Evolutionary conservation across 2,113 vertebrate genomes (phyloP).

Genomic region (Limanda limanda): DNA sequence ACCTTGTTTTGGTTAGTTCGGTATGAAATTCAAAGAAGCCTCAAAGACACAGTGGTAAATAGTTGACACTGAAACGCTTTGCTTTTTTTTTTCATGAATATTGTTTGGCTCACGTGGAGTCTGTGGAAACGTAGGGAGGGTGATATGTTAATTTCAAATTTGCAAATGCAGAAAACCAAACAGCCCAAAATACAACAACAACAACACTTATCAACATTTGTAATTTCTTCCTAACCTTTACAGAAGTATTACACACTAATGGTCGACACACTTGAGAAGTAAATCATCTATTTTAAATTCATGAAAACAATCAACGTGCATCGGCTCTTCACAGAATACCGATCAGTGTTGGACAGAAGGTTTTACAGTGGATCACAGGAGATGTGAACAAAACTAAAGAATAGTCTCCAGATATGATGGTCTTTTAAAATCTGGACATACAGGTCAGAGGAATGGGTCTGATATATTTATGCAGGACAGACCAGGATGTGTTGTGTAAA

Average conservation of each 20-base stretch:
- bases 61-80: conserved; percentile 12
- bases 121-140: not conserved
- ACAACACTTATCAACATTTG: not conserved
- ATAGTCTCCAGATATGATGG: too few species aligned
- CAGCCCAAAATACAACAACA: not conserved
- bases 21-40: conserved; percentile 48
- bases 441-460: too few species aligned
- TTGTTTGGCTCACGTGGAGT: conserved; percentile 17
- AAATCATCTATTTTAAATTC: too few species aligned
- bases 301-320: too few species aligned
- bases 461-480: too few species aligned
- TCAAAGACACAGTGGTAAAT: conserved; percentile 44
- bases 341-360: too few species aligned
- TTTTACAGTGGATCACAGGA: too few species aligned
- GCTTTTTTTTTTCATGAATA: not conserved
- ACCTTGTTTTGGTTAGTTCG: conserved; percentile 66
- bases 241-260: not conserved
- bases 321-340: too few species aligned
- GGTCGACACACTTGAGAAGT: not conserved
- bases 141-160: not conserved
- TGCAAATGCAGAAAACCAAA: not conserved
- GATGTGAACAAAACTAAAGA: too few species aligned
- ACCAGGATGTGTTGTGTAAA: too few species aligned
- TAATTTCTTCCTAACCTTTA: not conserved
- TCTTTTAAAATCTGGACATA: too few species aligned